Evolutionary conservation across 1,140 invertebrate species (phyloP).

Genomic region (Linepithema humile): DNA sequence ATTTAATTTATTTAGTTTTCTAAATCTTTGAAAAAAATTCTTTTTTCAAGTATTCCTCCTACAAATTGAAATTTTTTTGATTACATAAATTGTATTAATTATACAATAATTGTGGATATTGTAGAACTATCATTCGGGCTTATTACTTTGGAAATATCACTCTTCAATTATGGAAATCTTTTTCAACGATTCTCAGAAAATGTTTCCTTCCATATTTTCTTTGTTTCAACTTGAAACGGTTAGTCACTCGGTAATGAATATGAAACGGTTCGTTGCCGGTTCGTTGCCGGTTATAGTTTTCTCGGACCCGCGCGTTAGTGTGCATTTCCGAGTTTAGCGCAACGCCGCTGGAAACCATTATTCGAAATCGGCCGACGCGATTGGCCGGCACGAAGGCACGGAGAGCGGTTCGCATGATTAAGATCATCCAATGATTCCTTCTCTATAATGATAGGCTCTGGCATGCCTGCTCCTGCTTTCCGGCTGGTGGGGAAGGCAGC

Average conservation of each 20-base stretch:
- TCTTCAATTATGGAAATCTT: too few species aligned
- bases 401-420: slow-evolving; percentile 84
- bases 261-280: slow-evolving; percentile 17
- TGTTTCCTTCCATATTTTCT: background rate
- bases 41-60: too few species aligned
- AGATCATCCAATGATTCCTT: slow-evolving; percentile 85
- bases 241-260: slow-evolving; percentile 23
- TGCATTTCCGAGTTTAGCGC: slow-evolving; percentile 67
- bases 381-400: slow-evolving; percentile 81
- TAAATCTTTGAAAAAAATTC: background rate
- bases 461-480: slow-evolving; percentile 73
- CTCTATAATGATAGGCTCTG: slow-evolving; percentile 85
- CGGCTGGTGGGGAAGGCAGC: slow-evolving; percentile 57
- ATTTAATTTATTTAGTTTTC: background rate
- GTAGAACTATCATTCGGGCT: background rate
- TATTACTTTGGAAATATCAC: background rate
- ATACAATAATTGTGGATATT: background rate
- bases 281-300: slow-evolving; percentile 46
- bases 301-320: slow-evolving; percentile 5
- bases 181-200: background rate
- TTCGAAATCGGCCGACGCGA: slow-evolving; percentile 79
- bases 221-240: background rate
- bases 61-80: background rate
- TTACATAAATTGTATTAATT: background rate
- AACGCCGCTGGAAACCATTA: slow-evolving; percentile 80